phyloP scores from a whole-genome alignment of 1,140 invertebrate genomes.

The Calephelis virginiensis region DNA sequence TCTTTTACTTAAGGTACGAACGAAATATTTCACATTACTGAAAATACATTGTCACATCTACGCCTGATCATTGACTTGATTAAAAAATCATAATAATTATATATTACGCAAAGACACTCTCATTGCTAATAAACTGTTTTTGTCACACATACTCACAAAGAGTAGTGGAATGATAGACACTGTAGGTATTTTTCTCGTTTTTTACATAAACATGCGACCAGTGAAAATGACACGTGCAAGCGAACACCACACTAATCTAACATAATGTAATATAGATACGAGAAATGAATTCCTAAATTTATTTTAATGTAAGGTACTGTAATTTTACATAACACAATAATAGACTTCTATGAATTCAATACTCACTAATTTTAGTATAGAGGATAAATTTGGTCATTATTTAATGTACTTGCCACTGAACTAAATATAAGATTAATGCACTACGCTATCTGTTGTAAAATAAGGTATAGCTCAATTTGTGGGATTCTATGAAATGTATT shows the following conservation, averaged over 20 bases:
- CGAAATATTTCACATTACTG: too few relatives aligned
- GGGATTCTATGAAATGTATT: constrained; percentile 57
- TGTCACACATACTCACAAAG: too few relatives aligned
- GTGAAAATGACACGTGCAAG: constrained; percentile 65
- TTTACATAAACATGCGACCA: constrained; percentile 41
- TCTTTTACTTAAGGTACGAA: too few relatives aligned
- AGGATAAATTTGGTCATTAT: constrained; percentile 38
- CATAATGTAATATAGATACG: constrained; percentile 59
- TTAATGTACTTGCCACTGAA: constrained; percentile 41
- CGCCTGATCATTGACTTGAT: too few relatives aligned
- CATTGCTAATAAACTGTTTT: too few relatives aligned
- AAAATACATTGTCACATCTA: too few relatives aligned
- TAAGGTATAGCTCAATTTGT: constrained; percentile 70
- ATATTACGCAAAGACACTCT: too few relatives aligned
- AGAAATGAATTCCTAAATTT: constrained; percentile 66
- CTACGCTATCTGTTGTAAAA: constrained; percentile 49
- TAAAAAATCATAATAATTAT: too few relatives aligned
- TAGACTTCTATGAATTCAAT: constrained; percentile 52
- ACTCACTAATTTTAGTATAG: constrained; percentile 42
- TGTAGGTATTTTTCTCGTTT: constrained; percentile 34
- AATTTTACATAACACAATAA: constrained; percentile 60
- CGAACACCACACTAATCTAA: constrained; percentile 71
- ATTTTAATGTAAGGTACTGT: constrained; percentile 65
- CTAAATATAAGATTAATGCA: constrained; percentile 52
- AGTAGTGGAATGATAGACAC: too few relatives aligned